Conservation (phyloP, 2,888 invertebrate species). For the Pseudanteris insignis region DNA sequence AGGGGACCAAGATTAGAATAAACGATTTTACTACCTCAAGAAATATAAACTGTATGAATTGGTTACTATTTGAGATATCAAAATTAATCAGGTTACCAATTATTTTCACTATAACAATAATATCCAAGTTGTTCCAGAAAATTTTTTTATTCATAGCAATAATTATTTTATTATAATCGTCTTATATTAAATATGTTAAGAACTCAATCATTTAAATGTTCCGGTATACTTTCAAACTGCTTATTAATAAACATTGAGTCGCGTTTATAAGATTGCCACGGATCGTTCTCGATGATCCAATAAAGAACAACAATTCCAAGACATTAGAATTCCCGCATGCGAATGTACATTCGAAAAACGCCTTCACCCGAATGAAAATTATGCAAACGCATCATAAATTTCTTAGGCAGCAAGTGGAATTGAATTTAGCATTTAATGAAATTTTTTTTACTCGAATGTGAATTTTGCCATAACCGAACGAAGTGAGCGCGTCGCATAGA, state of each 20-base stretch:
- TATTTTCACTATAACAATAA: too few species aligned
- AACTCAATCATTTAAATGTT: too few species aligned
- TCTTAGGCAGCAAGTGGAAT: conserved; percentile 39
- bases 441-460: conserved; percentile 44
- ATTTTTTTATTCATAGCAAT: too few species aligned
- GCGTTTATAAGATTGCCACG: conserved; percentile 1
- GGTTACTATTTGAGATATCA: too few species aligned
- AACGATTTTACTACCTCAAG: too few species aligned
- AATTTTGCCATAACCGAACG: conserved; percentile 43
- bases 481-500: conserved; percentile 38
- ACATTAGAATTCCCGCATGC: conserved; percentile 38
- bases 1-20: too few species aligned
- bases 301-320: conserved; percentile 30
- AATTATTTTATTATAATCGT: too few species aligned
- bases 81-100: too few species aligned
- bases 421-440: conserved; percentile 46
- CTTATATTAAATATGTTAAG: too few species aligned
- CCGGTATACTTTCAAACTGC: too few species aligned
- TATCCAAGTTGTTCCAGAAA: too few species aligned
- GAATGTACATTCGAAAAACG: conserved; percentile 32
- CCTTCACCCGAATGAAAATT: conserved; percentile 30
- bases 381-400: conserved; percentile 43
- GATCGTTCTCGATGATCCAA: conserved; percentile 24
- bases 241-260: not conserved
- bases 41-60: too few species aligned